Evolutionary conservation across 1,140 invertebrate species (phyloP), one percentile per base, ranked within the genome.

Genomic region (Drosophila ercepeae): DNA sequence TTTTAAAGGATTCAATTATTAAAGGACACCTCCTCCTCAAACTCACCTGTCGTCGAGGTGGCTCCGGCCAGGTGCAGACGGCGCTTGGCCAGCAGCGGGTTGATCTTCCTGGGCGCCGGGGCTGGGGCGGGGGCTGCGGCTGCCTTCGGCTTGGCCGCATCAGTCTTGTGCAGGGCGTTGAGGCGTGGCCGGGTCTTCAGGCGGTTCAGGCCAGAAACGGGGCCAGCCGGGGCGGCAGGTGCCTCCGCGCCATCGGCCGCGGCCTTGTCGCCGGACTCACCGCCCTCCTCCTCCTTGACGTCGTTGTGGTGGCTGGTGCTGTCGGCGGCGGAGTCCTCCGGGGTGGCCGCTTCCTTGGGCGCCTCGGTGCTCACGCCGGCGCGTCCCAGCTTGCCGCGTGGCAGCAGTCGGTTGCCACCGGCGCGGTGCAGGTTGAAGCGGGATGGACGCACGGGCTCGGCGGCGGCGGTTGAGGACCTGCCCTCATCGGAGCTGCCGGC

Each of bases 311-410:
- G 68, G 14, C 78, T 70, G 81, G 75, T 78, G 52, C 84, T 69
- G 25, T 91, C 51, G 7, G 83, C 84, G 36, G 92, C 91, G 36
- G 91, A 92, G 39, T 90, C 90, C 14, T 84, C 92, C 29, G 86
- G 75, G 21, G 75, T 39, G 11, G 41, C 59, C 4, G 53, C n/a
- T 1, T 34, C 92, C 86, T 71, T 93, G 78, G 48, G 90, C 78
- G 83, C 76, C 71, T 90, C 90, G 0, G 78, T 88, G 54, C 68
- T 90, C 14, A 55, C 82, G 1, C 77, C 70, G 7, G 83, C 75
- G 7, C 82, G 69, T 8, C 75, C 79, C 9, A 90, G 42, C 36
- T 91, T 89, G 32, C 69, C 75, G 25, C 90, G 76, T 46, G 83
- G 69, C 53, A 89, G 45, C 50, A 90, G 16, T 0, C 90, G 70